These are phyloP conservation scores for Stegana nigrithorax DNA, from an alignment of 2,888 invertebrate species.

Conservation along the genomic window DNA sequence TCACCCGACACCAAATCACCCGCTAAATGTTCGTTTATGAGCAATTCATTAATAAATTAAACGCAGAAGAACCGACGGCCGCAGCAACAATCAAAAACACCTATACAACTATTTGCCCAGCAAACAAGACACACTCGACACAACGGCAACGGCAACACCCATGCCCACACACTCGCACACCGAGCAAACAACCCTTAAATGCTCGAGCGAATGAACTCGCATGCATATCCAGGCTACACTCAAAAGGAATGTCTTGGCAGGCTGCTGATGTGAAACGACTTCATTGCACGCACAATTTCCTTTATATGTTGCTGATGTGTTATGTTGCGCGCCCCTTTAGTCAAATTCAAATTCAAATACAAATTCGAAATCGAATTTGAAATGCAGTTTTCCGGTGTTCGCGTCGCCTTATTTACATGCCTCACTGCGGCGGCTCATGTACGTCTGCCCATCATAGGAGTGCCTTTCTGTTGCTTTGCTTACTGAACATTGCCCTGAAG, in stretches of 20 bases:
- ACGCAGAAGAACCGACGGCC: slow-evolving; percentile 36
- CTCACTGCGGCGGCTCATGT: background rate
- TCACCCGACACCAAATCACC: slow-evolving; percentile 35
- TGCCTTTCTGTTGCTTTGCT: background rate
- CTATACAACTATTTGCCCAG: background rate
- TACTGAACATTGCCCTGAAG: no score
- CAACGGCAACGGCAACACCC: slow-evolving; percentile 19
- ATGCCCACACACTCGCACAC: background rate
- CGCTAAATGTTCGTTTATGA: slow-evolving; percentile 24
- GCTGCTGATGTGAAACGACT: slow-evolving; percentile 46
- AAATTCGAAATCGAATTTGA: background rate
- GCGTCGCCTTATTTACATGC: slow-evolving; percentile 15
- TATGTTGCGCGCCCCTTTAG: no score
- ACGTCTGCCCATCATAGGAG: background rate
- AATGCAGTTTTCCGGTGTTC: slow-evolving; percentile 11
- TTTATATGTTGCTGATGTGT: slow-evolving; percentile 14
- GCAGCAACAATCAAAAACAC: slow-evolving; percentile 2
- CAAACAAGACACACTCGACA: slow-evolving; percentile 13
- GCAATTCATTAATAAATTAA: slow-evolving; percentile 50
- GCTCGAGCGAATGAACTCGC: background rate
- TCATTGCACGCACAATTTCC: slow-evolving; percentile 61
- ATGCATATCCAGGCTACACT: slow-evolving; percentile 1
- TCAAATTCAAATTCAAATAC: no score
- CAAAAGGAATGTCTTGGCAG: no score
- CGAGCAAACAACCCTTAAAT: slow-evolving; percentile 13